These are phyloP conservation scores for Drosophila paracracens DNA, from an alignment of 2,888 invertebrate genomes.

Conservation along the genomic window DNA sequence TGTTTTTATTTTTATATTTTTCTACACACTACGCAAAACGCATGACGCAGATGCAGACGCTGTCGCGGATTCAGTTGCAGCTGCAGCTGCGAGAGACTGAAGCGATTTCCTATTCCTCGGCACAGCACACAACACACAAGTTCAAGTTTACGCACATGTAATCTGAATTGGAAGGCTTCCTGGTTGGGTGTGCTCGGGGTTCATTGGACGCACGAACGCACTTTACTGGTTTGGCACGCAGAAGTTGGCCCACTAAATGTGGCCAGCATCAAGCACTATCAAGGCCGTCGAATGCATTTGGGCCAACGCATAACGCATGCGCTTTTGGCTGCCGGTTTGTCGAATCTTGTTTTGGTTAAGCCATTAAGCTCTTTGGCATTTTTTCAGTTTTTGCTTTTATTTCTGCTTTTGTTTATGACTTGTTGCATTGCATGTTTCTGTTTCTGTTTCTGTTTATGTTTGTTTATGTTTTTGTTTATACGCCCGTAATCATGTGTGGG, in stretches of 20 bases:
- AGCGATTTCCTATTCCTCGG: slow-evolving; percentile 34
- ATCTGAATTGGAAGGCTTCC: slow-evolving; percentile 49
- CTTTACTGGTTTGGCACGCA: slow-evolving; percentile 61
- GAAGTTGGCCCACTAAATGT: slow-evolving; percentile 61
- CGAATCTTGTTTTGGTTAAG: slow-evolving; percentile 41
- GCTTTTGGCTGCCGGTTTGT: slow-evolving; percentile 51
- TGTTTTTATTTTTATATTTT: slow-evolving; percentile 19
- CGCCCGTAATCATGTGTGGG: slow-evolving; percentile 43
- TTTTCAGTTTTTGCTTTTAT: not conserved
- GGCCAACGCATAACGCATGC: slow-evolving; percentile 51
- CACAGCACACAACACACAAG: slow-evolving; percentile 38
- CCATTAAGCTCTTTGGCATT: slow-evolving; percentile 35
- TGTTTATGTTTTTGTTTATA: slow-evolving; percentile 42
- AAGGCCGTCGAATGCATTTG: slow-evolving; percentile 52
- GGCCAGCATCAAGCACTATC: slow-evolving; percentile 30
- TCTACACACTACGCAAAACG: slow-evolving; percentile 61
- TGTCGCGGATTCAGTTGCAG: slow-evolving; percentile 18
- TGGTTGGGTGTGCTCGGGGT: slow-evolving; percentile 44
- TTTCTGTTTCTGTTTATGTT: slow-evolving; percentile 19
- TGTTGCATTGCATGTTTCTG: not conserved
- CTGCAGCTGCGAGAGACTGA: slow-evolving; percentile 2
- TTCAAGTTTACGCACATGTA: slow-evolving; percentile 71
- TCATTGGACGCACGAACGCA: slow-evolving; percentile 63
- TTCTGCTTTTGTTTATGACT: slow-evolving; percentile 6
- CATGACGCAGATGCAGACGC: slow-evolving; percentile 64